phyloP scores from a whole-genome alignment of 2,113 vertebrate genomes.

The Stegastes partitus region DNA sequence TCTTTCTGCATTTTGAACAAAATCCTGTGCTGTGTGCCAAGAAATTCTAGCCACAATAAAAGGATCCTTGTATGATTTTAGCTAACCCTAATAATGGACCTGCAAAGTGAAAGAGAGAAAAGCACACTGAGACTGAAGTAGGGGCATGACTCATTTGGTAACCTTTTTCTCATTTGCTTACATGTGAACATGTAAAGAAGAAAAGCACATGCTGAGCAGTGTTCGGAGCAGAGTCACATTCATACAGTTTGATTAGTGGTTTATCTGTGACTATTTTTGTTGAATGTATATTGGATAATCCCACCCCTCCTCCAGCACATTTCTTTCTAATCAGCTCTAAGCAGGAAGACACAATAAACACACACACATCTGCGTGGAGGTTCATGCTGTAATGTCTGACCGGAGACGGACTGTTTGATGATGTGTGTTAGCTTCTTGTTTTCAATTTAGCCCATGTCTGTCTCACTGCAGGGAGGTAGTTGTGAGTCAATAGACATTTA shows the following conservation, averaged over 20 bases:
- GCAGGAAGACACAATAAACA: constrained; percentile 1
- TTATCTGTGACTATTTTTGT: constrained; percentile 39
- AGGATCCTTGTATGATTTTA: constrained; percentile 11
- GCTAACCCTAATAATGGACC: background rate
- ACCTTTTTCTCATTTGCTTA: background rate
- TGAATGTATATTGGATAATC: constrained; percentile 25
- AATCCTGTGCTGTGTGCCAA: constrained; percentile 2
- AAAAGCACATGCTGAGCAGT: background rate
- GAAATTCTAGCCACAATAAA: constrained; percentile 18
- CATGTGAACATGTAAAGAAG: constrained; percentile 5
- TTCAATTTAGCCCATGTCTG: constrained; percentile 2
- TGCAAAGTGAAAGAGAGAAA: background rate
- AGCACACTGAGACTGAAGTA: background rate
- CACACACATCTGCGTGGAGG: background rate
- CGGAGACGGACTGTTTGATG: background rate
- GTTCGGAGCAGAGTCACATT: background rate
- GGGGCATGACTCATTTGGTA: constrained; percentile 14
- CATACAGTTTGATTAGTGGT: constrained; percentile 34
- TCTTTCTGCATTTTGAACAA: background rate
- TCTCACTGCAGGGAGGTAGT: background rate
- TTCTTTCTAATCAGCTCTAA: constrained; percentile 31
- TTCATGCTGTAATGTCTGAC: constrained; percentile 21
- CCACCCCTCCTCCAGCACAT: constrained; percentile 18
- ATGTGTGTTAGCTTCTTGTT: background rate
- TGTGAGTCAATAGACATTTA: background rate